Conservation (phyloP, 2,797 vertebrate genomes). For the Valencia hispanica region DNA sequence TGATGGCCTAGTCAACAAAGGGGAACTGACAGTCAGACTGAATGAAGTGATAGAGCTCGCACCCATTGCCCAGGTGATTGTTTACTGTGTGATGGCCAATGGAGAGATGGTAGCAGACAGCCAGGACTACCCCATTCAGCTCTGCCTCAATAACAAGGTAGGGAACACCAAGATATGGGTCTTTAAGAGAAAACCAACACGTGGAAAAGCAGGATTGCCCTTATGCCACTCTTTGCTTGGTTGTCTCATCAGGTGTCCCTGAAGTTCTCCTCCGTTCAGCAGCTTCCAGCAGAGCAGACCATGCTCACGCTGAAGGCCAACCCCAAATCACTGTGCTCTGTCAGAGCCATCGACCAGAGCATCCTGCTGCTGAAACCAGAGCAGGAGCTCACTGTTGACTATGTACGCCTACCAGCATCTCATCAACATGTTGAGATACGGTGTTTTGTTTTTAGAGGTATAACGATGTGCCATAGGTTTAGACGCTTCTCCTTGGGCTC, state of each 20-base stretch:
- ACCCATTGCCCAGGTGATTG: conserved; percentile 82
- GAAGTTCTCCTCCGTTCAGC: conserved; percentile 74
- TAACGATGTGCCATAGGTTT: not conserved
- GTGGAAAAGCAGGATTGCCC: not conserved
- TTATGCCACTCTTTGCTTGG: not conserved
- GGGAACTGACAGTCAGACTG: conserved; percentile 72
- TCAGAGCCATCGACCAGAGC: conserved; percentile 89
- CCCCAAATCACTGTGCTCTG: conserved; percentile 86
- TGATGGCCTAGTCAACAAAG: conserved; percentile 76
- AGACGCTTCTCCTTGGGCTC: not conserved
- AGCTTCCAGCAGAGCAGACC: conserved; percentile 77
- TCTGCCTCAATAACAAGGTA: conserved; percentile 89
- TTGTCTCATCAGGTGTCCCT: conserved; percentile 82
- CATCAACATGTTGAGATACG: not conserved
- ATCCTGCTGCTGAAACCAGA: conserved; percentile 83
- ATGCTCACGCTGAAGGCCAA: conserved; percentile 77
- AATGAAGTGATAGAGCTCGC: conserved; percentile 69
- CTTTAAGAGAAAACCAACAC: not conserved
- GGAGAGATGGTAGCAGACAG: conserved; percentile 86
- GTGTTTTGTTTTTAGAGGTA: not conserved
- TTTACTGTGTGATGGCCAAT: conserved; percentile 80
- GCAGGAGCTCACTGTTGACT: conserved; percentile 75
- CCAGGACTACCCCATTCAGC: conserved; percentile 75
- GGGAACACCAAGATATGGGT: not conserved
- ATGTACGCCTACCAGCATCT: conserved; percentile 70